phyloP scores from a whole-genome alignment of 2,113 vertebrate genomes.

The Dipodomys spectabilis region DNA sequence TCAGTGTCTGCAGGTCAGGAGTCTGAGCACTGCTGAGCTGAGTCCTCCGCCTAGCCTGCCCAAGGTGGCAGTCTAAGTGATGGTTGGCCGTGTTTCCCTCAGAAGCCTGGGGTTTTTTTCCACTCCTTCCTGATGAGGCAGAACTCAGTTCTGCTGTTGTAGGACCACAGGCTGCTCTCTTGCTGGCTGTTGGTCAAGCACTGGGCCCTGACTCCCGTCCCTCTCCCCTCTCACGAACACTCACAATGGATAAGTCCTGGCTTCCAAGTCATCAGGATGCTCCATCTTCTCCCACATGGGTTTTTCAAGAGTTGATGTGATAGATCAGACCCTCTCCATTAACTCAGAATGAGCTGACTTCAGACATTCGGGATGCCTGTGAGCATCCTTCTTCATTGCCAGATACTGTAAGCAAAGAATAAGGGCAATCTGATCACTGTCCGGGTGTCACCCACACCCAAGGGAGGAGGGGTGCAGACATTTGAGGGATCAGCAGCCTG shows the following conservation, averaged over 20 bases:
- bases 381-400: not conserved
- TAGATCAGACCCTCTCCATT: not conserved
- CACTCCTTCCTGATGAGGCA: no score
- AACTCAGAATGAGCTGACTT: not conserved
- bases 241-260: no score
- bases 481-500: no score
- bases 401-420: not conserved
- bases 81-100: fast-evolving
- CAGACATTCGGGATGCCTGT: no score
- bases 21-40: fast-evolving
- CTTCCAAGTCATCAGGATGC: not conserved
- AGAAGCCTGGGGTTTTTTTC: no score
- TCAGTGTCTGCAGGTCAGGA: not conserved
- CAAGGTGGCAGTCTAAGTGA: fast-evolving
- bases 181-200: not conserved
- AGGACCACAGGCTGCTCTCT: not conserved
- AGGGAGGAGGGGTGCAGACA: fast-evolving
- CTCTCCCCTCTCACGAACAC: no score
- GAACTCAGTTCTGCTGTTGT: not conserved
- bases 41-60: not conserved
- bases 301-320: not conserved
- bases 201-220: fast-evolving
- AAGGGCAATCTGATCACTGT: not conserved
- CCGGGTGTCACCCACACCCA: no score
- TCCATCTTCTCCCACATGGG: not conserved